Evolutionary conservation across 2,113 vertebrate species (phyloP).

Genomic region (Nibea albiflora): DNA sequence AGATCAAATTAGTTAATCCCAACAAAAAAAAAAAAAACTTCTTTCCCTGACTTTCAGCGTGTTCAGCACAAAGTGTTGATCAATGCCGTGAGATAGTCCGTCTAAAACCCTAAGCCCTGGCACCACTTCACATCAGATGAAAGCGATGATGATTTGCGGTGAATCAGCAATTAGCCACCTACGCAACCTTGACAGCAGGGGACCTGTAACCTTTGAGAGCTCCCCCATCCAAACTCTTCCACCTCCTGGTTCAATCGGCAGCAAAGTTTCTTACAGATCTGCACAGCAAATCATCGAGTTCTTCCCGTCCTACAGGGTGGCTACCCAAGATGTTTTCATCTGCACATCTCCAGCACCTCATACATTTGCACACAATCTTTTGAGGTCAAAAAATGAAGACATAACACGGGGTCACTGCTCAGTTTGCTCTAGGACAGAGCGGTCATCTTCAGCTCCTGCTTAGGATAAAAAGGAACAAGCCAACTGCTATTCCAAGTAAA

Average conservation of each 20-base stretch:
- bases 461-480: not conserved
- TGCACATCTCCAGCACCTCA: conserved; percentile 5
- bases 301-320: not conserved
- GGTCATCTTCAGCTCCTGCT: conserved; percentile 19
- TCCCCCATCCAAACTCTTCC: conserved; percentile 2
- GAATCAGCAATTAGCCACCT: conserved; percentile 68
- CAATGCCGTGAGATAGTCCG: conserved; percentile 64
- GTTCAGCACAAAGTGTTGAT: conserved; percentile 77
- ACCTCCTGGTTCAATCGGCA: not conserved
- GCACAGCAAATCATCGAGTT: not conserved
- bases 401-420: conserved; percentile 23
- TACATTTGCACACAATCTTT: not conserved
- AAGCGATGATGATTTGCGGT: conserved; percentile 58
- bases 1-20: conserved; percentile 71
- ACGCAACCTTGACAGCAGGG: conserved; percentile 27
- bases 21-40: conserved; percentile 35
- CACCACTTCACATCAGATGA: conserved; percentile 67
- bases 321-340: not conserved
- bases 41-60: conserved; percentile 33
- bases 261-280: conserved; percentile 5
- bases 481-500: conserved; percentile 10
- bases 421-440: conserved; percentile 19
- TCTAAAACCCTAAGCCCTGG: conserved; percentile 61
- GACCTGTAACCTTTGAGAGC: conserved; percentile 43
- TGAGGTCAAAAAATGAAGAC: conserved; percentile 27